Conservation (phyloP, 30 jellyfish, hydroid and myxozoan genomes). For the Turritopsis dohrnii region DNA sequence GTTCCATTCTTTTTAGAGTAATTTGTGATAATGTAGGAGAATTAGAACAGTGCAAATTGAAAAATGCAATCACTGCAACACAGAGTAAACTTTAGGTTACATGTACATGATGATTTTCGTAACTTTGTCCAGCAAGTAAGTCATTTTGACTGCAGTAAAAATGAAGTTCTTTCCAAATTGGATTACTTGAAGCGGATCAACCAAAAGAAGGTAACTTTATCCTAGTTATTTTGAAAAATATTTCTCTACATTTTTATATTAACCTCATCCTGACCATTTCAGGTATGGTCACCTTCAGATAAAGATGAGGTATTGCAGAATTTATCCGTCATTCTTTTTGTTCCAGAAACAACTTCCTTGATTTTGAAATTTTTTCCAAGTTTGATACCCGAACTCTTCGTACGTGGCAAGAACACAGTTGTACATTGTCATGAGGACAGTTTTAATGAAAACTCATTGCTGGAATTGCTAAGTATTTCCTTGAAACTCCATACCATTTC, state of each 20-base stretch:
- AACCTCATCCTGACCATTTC: neutral
- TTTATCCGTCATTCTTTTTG: neutral
- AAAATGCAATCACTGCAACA: neutral
- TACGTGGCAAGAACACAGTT: neutral
- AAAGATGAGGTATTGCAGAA: neutral
- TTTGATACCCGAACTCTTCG: neutral
- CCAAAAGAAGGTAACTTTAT: neutral
- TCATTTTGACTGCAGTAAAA: neutral
- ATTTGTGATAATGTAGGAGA: neutral
- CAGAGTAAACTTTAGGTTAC: neutral
- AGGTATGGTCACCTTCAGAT: slow-evolving; percentile 8
- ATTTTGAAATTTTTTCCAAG: neutral
- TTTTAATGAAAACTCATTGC: neutral
- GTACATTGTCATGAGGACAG: neutral
- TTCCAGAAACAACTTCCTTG: neutral
- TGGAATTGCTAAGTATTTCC: neutral
- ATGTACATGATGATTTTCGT: neutral
- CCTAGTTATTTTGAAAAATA: no score
- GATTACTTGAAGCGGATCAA: neutral
- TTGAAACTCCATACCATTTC: neutral
- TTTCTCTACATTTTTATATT: no score
- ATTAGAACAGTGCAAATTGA: neutral
- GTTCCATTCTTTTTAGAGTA: neutral
- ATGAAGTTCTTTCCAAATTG: neutral
- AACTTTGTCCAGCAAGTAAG: neutral